phyloP scores from a whole-genome alignment of 2,797 vertebrate species.

The Sebastes glaucus region DNA sequence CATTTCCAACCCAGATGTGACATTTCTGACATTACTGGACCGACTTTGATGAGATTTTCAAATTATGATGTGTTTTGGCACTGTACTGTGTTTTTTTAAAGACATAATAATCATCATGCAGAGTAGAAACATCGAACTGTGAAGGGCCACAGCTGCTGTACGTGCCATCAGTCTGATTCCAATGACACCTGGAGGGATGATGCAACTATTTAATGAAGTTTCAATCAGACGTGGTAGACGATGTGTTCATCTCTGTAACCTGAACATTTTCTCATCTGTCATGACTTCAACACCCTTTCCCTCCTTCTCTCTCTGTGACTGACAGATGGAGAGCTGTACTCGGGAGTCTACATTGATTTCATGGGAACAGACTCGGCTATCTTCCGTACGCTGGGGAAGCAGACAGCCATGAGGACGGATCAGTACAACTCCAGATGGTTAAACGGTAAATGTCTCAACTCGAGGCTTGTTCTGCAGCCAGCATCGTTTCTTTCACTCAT shows the following conservation, averaged over 20 bases:
- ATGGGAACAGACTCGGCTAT: conserved; percentile 99
- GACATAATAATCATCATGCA: background rate
- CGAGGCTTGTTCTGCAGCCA: conserved; percentile 30
- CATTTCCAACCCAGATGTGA: conserved; percentile 18
- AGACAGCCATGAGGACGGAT: conserved; percentile 98
- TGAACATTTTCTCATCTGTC: conserved; percentile 19
- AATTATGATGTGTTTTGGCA: conserved; percentile 15
- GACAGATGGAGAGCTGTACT: conserved; percentile 96
- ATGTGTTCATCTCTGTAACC: conserved; percentile 5
- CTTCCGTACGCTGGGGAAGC: conserved; percentile 97
- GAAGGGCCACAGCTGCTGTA: conserved; percentile 14
- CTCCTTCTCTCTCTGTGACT: conserved; percentile 41
- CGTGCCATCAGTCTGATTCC: background rate
- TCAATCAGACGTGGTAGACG: background rate
- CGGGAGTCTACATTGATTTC: conserved; percentile 98
- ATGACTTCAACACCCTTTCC: conserved; percentile 35
- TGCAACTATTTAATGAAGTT: conserved; percentile 14
- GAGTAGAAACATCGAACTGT: background rate
- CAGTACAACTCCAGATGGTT: conserved; percentile 99
- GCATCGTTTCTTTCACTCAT: conserved; percentile 23
- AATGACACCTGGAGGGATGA: conserved; percentile 15
- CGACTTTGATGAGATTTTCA: background rate
- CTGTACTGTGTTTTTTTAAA: background rate
- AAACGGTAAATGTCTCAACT: conserved; percentile 85
- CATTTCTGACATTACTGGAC: conserved; percentile 9